A percentile compares a stretch with the other conserved stretches of the same genome.
phyloP scores from a whole-genome alignment of 2,888 invertebrate genomes.

The Dynastes maya region DNA sequence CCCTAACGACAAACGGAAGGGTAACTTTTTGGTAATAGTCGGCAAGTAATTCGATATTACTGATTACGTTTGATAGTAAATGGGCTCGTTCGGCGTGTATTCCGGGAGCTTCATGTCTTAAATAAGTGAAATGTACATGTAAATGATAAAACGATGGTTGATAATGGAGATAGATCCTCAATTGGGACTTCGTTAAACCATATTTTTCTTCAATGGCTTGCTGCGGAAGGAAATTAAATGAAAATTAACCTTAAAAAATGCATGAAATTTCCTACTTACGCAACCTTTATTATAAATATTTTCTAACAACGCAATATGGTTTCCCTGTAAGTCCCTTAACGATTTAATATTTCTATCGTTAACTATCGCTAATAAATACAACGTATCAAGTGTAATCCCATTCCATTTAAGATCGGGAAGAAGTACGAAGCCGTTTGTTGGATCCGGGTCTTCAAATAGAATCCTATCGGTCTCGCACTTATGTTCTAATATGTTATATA shows the following conservation, averaged over 20 bases:
- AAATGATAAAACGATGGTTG: conserved; percentile 98
- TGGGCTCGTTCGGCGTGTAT: conserved; percentile 90
- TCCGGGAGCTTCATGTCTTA: conserved; percentile 87
- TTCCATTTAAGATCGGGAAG: conserved; percentile 98
- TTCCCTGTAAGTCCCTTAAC: conserved; percentile 84
- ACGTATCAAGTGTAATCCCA: conserved; percentile 80
- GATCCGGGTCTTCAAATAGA: conserved; percentile 85
- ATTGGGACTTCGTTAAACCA: conserved; percentile 78
- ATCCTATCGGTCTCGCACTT: conserved; percentile 92
- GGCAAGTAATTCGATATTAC: conserved; percentile 86
- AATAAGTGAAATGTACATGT: conserved; percentile 92
- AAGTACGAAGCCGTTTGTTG: conserved; percentile 88
- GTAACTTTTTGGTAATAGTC: conserved; percentile 90
- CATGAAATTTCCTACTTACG: conserved; percentile 71
- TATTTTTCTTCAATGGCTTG: conserved; percentile 85
- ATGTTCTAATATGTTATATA: conserved; percentile 95
- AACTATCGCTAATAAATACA: conserved; percentile 90
- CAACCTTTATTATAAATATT: conserved; percentile 85
- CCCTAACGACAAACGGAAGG: conserved; percentile 85
- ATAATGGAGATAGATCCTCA: conserved; percentile 93
- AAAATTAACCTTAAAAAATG: neutral
- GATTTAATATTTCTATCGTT: conserved; percentile 84
- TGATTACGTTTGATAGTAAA: conserved; percentile 89
- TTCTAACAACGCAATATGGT: conserved; percentile 86
- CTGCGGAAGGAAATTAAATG: conserved; percentile 70